phyloP scores from a whole-genome alignment of 1,140 invertebrate species.

The Heliconius congener region DNA sequence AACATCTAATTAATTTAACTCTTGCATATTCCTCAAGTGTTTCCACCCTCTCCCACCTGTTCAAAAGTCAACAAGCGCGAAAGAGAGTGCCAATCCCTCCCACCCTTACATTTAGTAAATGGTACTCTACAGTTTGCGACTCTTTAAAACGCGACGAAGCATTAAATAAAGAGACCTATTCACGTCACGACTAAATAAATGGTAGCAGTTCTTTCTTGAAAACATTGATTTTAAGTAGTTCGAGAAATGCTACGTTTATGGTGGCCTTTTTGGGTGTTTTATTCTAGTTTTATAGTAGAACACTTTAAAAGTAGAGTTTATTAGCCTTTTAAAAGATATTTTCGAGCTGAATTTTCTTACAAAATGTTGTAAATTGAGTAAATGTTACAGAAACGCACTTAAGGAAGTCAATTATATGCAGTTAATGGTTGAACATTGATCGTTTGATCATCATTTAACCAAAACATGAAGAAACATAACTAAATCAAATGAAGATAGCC shows the following conservation, averaged over 20 bases:
- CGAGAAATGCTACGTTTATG: constrained; percentile 16
- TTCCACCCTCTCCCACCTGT: constrained; percentile 37
- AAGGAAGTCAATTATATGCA: no score
- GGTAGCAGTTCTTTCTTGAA: constrained; percentile 23
- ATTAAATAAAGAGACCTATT: constrained; percentile 69
- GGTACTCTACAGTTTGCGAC: constrained; percentile 55
- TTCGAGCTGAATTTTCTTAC: background rate
- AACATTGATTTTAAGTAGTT: constrained; percentile 15
- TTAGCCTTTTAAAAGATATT: constrained; percentile 6
- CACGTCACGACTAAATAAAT: constrained; percentile 53
- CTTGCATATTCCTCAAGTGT: background rate
- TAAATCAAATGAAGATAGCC: no score
- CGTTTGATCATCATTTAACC: no score
- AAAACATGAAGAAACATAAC: no score
- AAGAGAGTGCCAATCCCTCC: constrained; percentile 53
- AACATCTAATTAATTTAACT: constrained; percentile 10
- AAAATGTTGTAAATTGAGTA: background rate
- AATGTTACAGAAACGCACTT: background rate
- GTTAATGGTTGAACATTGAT: no score
- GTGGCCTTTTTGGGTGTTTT: constrained; percentile 7
- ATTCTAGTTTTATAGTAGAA: constrained; percentile 1
- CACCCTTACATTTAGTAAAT: constrained; percentile 68
- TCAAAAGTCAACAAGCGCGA: constrained; percentile 53
- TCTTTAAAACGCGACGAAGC: constrained; percentile 70
- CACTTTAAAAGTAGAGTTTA: background rate